Evolutionary conservation across 2,888 invertebrate species (phyloP), one percentile per base, ranked within the genome.

Genomic region (Nipponacmea schrenckii): DNA sequence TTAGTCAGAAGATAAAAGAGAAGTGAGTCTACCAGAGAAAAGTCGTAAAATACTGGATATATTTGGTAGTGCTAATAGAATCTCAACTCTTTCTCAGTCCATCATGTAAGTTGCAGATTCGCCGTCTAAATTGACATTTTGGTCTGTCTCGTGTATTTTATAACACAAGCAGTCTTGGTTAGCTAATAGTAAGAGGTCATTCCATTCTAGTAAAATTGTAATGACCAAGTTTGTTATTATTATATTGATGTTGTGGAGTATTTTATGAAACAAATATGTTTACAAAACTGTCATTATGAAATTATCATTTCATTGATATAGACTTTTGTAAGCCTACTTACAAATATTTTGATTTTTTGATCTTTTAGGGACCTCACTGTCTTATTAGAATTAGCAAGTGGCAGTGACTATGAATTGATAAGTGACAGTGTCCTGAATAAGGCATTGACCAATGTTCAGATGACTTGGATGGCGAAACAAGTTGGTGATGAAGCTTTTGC

Each of bases 71-170:
- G 79, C 83, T 56, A 82, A 84, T 68, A 74, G 82, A 65, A 83
- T 87, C 72, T 81, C 84, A 15, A 81, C 80, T 26, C 74, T 86
- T n/a, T 81, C 85, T 8, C 85, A 86, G 74, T 76, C 80, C 17
- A 78, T 87, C 39, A 79, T 86, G 86, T 86, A 79, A 81, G 84
- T 80, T 45, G 8, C n/a, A n/a, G n/a, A n/a, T n/a, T n/a, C n/a
- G n/a, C n/a, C n/a, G n/a, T n/a, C 24, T 14, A 17, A 12, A 2
- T 4, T 10, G 0, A 26, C 62, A 39, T 39, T 7, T 20, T 31
- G 44, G 45, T 39, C 5, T 17, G n/a, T n/a, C n/a, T n/a, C n/a
- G n/a, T n/a, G n/a, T n/a, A n/a, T n/a, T n/a, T n/a, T n/a, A n/a
- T n/a, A n/a, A n/a, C n/a, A n/a, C n/a, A n/a, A n/a, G n/a, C n/a